These are phyloP conservation scores for Epirrhoe alternata DNA, from an alignment of 2,888 invertebrate species.

Conservation along the genomic window DNA sequence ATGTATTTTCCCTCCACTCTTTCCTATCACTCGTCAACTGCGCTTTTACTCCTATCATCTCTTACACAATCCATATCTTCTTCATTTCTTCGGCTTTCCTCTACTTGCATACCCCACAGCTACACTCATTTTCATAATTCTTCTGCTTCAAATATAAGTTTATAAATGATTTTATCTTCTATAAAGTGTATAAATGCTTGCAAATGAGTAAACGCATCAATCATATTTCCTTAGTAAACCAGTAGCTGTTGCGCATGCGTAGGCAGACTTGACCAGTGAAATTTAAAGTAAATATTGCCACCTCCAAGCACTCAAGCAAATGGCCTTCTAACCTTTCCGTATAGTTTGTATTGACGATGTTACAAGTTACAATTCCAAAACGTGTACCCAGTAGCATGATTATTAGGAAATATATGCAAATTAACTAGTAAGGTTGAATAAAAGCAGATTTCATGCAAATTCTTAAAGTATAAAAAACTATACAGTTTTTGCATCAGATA, in stretches of 20 bases:
- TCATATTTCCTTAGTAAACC: conserved; percentile 26
- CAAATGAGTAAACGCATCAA: conserved; percentile 28
- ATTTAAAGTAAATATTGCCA: conserved; percentile 66
- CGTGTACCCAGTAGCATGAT: too few relatives aligned
- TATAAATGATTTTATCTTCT: neutral
- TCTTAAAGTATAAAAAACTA: too few relatives aligned
- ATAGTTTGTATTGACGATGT: conserved; percentile 4
- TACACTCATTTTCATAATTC: too few relatives aligned
- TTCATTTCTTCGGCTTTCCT: too few relatives aligned
- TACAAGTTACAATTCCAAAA: too few relatives aligned
- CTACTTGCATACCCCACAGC: too few relatives aligned
- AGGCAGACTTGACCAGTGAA: conserved; percentile 70
- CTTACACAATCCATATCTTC: too few relatives aligned
- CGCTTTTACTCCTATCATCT: too few relatives aligned
- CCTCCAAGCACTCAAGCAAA: conserved; percentile 24
- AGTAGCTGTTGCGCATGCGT: conserved; percentile 48
- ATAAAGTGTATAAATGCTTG: conserved; percentile 26
- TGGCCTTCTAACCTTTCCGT: conserved; percentile 30
- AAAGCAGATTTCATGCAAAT: too few relatives aligned
- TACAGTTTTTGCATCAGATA: too few relatives aligned
- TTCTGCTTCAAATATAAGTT: neutral
- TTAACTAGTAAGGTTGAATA: neutral
- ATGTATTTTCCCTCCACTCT: too few relatives aligned
- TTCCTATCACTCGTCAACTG: too few relatives aligned
- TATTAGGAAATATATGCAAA: neutral